A percentile compares a stretch with the other conserved stretches of the same genome.
Evolutionary conservation across 1,140 invertebrate genomes (phyloP).

Genomic region (Cephus cinctus): DNA sequence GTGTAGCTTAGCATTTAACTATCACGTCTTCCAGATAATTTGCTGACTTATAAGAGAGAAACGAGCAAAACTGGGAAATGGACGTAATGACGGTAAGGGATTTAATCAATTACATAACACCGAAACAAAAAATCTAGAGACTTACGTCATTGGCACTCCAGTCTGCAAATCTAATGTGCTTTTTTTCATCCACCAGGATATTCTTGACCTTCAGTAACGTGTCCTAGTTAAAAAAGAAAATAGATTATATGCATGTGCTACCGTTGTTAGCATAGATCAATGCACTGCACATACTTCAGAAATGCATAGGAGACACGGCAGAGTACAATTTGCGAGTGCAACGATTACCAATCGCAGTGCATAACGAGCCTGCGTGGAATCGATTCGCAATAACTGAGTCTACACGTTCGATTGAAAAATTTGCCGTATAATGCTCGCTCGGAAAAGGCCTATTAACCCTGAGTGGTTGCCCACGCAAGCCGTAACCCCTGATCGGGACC

Average conservation of each 20-base stretch:
- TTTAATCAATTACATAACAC: background rate
- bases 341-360: too few species aligned
- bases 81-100: background rate
- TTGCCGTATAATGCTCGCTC: slow-evolving; percentile 21
- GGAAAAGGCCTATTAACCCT: slow-evolving; percentile 9
- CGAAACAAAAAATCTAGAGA: slow-evolving; percentile 23
- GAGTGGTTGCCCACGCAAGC: too few species aligned
- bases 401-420: slow-evolving; percentile 13
- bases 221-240: slow-evolving; percentile 66
- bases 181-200: slow-evolving; percentile 85
- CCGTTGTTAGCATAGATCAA: too few species aligned
- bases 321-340: too few species aligned
- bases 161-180: slow-evolving; percentile 87
- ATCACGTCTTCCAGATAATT: too few species aligned
- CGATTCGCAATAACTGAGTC: too few species aligned
- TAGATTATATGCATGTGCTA: too few species aligned
- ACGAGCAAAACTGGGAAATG: background rate
- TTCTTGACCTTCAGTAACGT: slow-evolving; percentile 83
- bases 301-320: too few species aligned
- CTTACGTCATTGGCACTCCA: slow-evolving; percentile 93
- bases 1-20: too few species aligned
- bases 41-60: slow-evolving; percentile 2
- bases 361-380: too few species aligned
- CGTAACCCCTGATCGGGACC: too few species aligned
- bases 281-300: too few species aligned